Conservation (phyloP, 2,797 vertebrate species). For the Epinephelus malabaricus region DNA sequence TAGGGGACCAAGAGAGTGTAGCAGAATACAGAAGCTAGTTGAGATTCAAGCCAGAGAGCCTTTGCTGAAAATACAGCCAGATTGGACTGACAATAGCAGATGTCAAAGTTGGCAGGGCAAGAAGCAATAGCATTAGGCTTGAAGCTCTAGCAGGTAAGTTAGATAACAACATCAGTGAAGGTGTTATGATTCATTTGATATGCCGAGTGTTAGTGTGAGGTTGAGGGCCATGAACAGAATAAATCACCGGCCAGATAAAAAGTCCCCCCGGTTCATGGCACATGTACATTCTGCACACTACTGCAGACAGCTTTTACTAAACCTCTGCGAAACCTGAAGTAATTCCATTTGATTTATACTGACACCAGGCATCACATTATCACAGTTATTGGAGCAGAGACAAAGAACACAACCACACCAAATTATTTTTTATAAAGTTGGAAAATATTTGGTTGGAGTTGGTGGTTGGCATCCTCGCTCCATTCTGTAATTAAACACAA, state of each 20-base stretch:
- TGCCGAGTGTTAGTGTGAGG: conserved; percentile 53
- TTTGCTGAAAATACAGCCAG: conserved; percentile 53
- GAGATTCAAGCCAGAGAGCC: conserved; percentile 49
- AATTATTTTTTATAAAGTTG: conserved; percentile 1
- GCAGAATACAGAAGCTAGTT: conserved; percentile 41
- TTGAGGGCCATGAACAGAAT: conserved; percentile 47
- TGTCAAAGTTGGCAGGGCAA: conserved; percentile 68
- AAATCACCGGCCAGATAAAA: conserved; percentile 46
- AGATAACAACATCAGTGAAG: conserved; percentile 62
- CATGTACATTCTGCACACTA: conserved; percentile 7
- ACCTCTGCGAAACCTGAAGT: conserved; percentile 13
- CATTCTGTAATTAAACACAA: not conserved
- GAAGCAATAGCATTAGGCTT: conserved; percentile 64
- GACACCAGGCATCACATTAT: not conserved
- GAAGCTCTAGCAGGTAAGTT: conserved; percentile 62
- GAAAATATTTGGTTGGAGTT: not conserved
- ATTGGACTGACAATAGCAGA: conserved; percentile 68
- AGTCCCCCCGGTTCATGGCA: conserved; percentile 31
- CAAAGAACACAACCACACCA: not conserved
- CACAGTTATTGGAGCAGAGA: conserved; percentile 12
- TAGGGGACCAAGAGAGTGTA: not conserved
- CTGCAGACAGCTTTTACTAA: conserved; percentile 2
- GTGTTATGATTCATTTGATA: conserved; percentile 71
- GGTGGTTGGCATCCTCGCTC: not conserved
- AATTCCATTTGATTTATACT: conserved; percentile 10